Conservation (phyloP, 2,888 invertebrate genomes). For the Heliothis peltigera region DNA sequence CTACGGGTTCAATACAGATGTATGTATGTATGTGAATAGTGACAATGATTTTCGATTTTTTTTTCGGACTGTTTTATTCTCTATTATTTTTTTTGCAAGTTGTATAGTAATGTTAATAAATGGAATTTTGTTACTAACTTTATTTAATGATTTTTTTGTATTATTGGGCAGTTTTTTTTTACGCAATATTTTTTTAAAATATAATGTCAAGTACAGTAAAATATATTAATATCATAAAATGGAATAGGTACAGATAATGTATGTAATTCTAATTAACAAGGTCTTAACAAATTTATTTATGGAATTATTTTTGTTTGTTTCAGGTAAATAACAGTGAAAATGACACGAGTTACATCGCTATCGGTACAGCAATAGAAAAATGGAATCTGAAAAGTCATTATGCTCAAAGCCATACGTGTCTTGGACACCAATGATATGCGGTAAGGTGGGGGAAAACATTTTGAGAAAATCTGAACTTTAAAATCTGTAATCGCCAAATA, state of each 20-base stretch:
- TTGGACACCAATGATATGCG: no score
- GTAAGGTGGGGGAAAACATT: no score
- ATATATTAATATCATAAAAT: no score
- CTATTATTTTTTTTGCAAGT: background rate
- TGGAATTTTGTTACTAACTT: no score
- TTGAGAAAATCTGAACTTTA: no score
- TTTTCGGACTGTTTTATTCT: background rate
- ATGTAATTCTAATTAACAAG: background rate
- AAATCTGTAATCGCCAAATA: no score
- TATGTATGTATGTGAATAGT: background rate
- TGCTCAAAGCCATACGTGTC: no score
- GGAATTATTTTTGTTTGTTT: background rate
- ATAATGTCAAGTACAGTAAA: no score
- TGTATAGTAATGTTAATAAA: background rate
- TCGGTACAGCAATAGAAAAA: background rate
- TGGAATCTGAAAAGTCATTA: no score
- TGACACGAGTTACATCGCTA: background rate
- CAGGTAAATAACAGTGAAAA: background rate
- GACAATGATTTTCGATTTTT: background rate
- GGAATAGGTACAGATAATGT: background rate
- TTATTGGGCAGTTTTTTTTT: no score
- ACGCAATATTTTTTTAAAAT: no score
- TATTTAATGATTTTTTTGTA: no score
- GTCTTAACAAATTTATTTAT: background rate
- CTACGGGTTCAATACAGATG: constrained; percentile 19